Percentiles rank a stretch among this genome's conserved stretches.
Conservation (phyloP, 2,113 vertebrate genomes). For the Merops nubicus region DNA sequence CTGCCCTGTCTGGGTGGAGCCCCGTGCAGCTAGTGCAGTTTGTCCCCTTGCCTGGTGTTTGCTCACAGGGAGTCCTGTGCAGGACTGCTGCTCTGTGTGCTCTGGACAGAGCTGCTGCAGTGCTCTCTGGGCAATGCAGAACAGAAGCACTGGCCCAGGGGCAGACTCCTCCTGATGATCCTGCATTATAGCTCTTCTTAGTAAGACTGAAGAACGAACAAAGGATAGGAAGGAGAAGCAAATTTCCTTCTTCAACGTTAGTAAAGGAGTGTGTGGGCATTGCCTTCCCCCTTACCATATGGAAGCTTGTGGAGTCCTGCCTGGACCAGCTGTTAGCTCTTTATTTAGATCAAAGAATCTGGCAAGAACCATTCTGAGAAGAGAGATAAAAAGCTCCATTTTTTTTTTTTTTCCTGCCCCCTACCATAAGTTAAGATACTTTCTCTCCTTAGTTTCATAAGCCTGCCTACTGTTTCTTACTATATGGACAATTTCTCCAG, state of each 20-base stretch:
- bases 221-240: neutral
- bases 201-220: neutral
- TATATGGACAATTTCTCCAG: neutral
- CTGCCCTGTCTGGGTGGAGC: neutral
- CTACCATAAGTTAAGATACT: neutral
- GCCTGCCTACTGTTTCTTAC: neutral
- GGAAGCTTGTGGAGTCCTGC: slow-evolving; percentile 23
- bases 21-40: neutral
- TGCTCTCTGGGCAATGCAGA: neutral
- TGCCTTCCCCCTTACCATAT: slow-evolving; percentile 54
- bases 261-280: slow-evolving; percentile 15
- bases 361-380: neutral
- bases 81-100: neutral
- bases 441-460: neutral
- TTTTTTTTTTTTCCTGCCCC: neutral
- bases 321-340: slow-evolving; percentile 22
- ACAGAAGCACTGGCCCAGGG: neutral
- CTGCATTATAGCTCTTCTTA: neutral
- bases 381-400: neutral
- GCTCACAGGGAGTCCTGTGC: neutral
- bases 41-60: neutral
- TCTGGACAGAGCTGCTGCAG: neutral
- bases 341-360: slow-evolving; percentile 33
- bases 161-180: neutral
- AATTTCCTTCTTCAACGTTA: neutral